Evolutionary conservation across 2,888 invertebrate species (phyloP).

Genomic region (Lasius platythorax): DNA sequence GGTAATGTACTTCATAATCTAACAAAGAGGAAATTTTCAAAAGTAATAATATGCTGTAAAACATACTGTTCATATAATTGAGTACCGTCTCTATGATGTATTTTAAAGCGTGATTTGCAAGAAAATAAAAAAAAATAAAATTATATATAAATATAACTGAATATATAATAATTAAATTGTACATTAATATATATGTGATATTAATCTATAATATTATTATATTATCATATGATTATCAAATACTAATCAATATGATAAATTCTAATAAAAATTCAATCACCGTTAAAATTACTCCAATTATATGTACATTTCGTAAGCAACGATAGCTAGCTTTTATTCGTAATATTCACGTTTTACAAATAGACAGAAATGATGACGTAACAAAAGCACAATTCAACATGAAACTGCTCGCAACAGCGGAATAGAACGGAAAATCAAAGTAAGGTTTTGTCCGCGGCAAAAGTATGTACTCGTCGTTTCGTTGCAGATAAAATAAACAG

Average conservation of each 20-base stretch:
- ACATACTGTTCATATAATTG: not conserved
- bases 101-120: not conserved
- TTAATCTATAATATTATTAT: not conserved
- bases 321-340: not conserved
- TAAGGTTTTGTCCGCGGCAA: not conserved
- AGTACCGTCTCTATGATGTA: not conserved
- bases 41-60: not conserved
- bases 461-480: not conserved
- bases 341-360: not conserved
- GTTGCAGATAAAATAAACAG: slow-evolving; percentile 1
- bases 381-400: not conserved
- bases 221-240: not conserved
- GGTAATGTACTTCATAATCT: not conserved
- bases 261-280: not conserved
- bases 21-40: slow-evolving; percentile 5
- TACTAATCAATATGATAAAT: not conserved
- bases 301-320: not conserved
- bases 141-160: not conserved
- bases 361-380: too few relatives aligned
- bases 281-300: not conserved
- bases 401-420: not conserved
- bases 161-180: not conserved
- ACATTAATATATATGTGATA: not conserved
- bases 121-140: slow-evolving; percentile 3
- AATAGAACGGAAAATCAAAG: not conserved